Conservation (phyloP, 2,113 vertebrate species). For the Desmodus rotundus region DNA sequence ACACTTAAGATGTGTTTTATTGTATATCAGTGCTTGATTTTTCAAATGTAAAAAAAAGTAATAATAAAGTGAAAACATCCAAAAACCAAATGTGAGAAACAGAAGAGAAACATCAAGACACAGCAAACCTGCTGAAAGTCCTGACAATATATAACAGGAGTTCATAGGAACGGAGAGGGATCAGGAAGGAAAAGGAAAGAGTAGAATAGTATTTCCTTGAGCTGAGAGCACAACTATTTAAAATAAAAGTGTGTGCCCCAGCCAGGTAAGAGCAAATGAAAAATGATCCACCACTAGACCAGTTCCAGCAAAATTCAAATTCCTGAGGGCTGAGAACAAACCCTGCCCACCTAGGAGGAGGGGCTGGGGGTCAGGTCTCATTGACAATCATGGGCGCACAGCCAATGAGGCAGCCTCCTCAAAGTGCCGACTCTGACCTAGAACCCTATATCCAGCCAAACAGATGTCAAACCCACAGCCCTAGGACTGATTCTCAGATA, state of each 20-base stretch:
- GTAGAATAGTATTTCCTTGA: background rate
- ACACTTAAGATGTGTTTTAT: background rate
- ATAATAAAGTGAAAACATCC: background rate
- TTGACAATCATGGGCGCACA: rapidly evolving
- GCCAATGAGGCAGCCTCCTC: background rate
- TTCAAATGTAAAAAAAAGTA: background rate
- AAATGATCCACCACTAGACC: background rate
- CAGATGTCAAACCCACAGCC: rapidly evolving
- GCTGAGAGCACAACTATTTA: background rate
- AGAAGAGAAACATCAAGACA: background rate
- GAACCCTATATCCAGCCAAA: background rate
- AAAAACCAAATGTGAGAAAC: background rate
- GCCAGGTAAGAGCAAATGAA: background rate
- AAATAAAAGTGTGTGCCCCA: background rate
- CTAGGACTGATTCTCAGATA: background rate
- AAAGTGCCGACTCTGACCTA: background rate
- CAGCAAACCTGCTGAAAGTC: background rate
- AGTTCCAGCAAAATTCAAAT: background rate
- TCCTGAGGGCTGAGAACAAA: background rate
- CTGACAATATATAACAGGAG: background rate
- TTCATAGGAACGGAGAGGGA: background rate
- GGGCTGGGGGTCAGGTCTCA: background rate
- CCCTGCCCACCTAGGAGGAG: background rate
- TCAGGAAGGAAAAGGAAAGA: background rate
- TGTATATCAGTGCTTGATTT: background rate